phyloP scores from a whole-genome alignment of 1,140 invertebrate species.

The Armadillidium nasatum region DNA sequence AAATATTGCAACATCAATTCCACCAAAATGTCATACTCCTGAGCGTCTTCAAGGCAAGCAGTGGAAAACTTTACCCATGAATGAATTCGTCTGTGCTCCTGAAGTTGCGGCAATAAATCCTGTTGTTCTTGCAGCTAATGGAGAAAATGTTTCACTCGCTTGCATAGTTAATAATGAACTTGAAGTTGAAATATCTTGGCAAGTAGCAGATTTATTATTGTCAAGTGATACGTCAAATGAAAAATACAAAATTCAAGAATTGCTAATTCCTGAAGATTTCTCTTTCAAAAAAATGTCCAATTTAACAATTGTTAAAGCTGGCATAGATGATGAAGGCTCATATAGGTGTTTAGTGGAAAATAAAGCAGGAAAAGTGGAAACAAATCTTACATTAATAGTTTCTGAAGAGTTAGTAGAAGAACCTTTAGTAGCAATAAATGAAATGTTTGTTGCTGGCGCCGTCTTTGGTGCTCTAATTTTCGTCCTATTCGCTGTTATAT shows the following conservation, averaged over 20 bases:
- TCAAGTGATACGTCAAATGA: constrained; percentile 45
- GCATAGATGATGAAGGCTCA: constrained; percentile 63
- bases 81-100: constrained; percentile 73
- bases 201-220: constrained; percentile 52
- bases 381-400: constrained; percentile 61
- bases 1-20: constrained; percentile 65
- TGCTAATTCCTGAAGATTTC: constrained; percentile 23
- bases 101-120: constrained; percentile 44
- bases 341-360: constrained; percentile 71
- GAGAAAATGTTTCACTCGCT: constrained; percentile 65
- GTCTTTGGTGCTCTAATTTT: constrained; percentile 25
- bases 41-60: constrained; percentile 57
- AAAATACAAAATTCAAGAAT: constrained; percentile 27
- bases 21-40: constrained; percentile 63
- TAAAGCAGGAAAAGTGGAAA: constrained; percentile 65
- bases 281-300: constrained; percentile 49
- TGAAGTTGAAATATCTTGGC: constrained; percentile 59
- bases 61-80: constrained; percentile 68
- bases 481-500: constrained; percentile 12
- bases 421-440: constrained; percentile 24
- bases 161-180: constrained; percentile 66
- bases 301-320: constrained; percentile 64
- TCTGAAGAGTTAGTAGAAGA: constrained; percentile 45
- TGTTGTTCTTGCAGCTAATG: constrained; percentile 50
- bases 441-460: constrained; percentile 26